Conservation (phyloP, 2,797 vertebrate genomes). For the Salmo trutta region DNA sequence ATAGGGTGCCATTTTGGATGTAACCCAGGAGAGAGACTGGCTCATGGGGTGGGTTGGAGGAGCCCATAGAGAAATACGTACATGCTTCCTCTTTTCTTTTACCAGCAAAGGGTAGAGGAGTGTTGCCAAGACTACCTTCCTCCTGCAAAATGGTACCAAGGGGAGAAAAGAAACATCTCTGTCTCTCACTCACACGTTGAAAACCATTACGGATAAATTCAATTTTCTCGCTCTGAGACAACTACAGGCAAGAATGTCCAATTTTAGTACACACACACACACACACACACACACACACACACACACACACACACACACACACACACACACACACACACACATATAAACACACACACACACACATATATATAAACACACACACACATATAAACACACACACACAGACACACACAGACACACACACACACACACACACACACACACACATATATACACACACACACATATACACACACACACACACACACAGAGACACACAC, state of each 20-base stretch:
- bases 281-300: slow-evolving; percentile 10
- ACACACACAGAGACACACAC: too few species aligned
- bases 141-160: slow-evolving; percentile 44
- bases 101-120: too few species aligned
- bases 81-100: too few species aligned
- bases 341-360: not conserved
- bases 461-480: too few species aligned
- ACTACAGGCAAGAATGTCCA: slow-evolving; percentile 30
- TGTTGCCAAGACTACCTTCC: too few species aligned
- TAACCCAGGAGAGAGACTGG: slow-evolving; percentile 2
- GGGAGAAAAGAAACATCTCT: too few species aligned
- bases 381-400: not conserved
- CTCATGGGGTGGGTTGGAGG: not conserved
- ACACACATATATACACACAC: too few species aligned
- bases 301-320: too few species aligned
- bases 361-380: not conserved
- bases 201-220: slow-evolving; percentile 41
- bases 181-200: slow-evolving; percentile 19
- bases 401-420: slow-evolving; percentile 25
- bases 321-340: too few species aligned
- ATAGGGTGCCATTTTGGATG: too few species aligned
- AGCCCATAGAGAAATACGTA: too few species aligned
- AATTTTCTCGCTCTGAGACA: slow-evolving; percentile 6
- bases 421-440: not conserved
- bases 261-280: not conserved